Base-by-base conservation (phyloP, 2,797 vertebrate species). In the Periparus ater region DNA sequence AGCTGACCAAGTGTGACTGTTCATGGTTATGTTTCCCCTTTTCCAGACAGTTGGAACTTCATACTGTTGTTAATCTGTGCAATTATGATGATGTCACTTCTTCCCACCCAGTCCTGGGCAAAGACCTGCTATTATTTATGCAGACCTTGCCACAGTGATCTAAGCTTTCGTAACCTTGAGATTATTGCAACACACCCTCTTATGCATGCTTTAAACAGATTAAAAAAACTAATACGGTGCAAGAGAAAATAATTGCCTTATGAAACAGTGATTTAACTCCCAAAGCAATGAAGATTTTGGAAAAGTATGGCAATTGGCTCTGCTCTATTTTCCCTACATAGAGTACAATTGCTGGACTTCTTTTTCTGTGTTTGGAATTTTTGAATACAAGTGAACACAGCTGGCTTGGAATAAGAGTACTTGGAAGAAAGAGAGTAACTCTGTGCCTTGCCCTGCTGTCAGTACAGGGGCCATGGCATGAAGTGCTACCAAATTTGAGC, bases 71-170 rank as follows among this genome's bases (percentile, higher is more conserved):
- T 93, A 70, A 75, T 26, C 44, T 29, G 16, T 70, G 73, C 58
- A 66, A 40, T 88, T 62, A 87, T 7, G 8, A 78, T 84, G 60
- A 86, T 44, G 51, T 81, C 91, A 91, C 34, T 73, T 89, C 70
- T 89, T 72, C 54, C 40, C 71, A 90, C 66, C 42, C 36, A 44
- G 19, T 29, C n/a, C 73, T 40, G 91, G 60, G 48, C 95, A 95
- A 89, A 96, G 88, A 79, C 70, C 66, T 91, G 53, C 38, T 51
- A 84, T 51, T 75, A 91, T 63, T 96, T 92, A 84, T 13, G 47
- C 5, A 88, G 53, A 85, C 34, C 58, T 80, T 60, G 70, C 81
- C 82, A 94, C 55, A 60, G 42, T 40, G 36, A 94, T 89, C 78
- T 67, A 13, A 9, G 75, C 47, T 85, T 91, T 70, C 71, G 57